Conservation (phyloP, 2,797 vertebrate genomes). For the Alcedo quadribrachys region DNA sequence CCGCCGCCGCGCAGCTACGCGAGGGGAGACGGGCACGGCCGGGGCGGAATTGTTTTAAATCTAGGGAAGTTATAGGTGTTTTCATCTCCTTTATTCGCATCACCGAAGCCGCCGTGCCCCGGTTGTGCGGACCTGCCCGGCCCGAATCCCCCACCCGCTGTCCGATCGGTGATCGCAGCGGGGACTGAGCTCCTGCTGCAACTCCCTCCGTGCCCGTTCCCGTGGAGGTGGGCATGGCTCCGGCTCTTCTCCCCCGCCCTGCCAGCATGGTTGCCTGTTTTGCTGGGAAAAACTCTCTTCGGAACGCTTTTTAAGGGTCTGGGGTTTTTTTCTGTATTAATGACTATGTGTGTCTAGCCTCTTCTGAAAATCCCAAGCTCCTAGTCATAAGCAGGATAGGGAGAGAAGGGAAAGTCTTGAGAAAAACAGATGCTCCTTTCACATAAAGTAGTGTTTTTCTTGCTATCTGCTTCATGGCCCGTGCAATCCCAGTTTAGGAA, state of each 20-base stretch:
- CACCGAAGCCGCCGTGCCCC: too few species aligned
- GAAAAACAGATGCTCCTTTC: rapidly evolving
- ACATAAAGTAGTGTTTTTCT: neutral
- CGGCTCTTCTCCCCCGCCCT: too few species aligned
- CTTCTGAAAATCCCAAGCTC: neutral
- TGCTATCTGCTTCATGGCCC: rapidly evolving
- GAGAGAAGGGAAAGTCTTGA: neutral
- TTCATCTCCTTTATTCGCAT: rapidly evolving
- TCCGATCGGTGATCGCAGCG: too few species aligned
- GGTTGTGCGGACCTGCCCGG: too few species aligned
- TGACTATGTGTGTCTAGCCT: rapidly evolving
- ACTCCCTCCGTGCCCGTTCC: rapidly evolving
- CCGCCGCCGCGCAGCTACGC: neutral
- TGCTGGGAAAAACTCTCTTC: rapidly evolving
- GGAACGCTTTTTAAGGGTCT: rapidly evolving
- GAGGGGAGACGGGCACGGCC: neutral
- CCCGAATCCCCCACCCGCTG: rapidly evolving
- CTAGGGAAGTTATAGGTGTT: rapidly evolving
- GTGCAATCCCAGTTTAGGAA: rapidly evolving
- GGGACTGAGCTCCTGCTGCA: rapidly evolving
- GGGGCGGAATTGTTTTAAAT: rapidly evolving
- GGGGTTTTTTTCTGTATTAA: too few species aligned
- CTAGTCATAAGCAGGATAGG: too few species aligned
- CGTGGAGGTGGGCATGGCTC: rapidly evolving
- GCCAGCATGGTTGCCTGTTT: too few species aligned